A percentile compares a stretch with the other conserved stretches of the same genome.
Evolutionary conservation across 2,797 vertebrate species (phyloP).

Genomic region (Syngnathus rostellatus): DNA sequence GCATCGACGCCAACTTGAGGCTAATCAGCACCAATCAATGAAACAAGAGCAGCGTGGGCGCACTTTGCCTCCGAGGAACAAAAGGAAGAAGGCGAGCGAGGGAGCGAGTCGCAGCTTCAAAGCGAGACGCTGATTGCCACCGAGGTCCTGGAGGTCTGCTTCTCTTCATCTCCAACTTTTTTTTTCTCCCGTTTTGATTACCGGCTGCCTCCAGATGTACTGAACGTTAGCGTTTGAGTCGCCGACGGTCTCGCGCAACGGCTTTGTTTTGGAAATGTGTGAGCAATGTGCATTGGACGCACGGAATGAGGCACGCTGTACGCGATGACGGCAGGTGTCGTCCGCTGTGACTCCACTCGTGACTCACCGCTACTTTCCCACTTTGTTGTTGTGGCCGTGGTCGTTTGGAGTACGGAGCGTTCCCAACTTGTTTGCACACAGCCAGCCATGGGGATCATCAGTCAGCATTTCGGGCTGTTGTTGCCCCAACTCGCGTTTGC

Average conservation of each 20-base stretch:
- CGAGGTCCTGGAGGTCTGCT: neutral
- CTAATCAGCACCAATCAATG: neutral
- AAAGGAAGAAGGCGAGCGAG: neutral
- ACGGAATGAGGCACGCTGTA: neutral
- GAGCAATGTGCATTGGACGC: neutral
- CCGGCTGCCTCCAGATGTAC: neutral
- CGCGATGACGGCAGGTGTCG: neutral
- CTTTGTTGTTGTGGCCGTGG: neutral
- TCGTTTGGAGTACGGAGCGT: no score
- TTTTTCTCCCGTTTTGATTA: neutral
- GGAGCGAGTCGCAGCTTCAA: neutral
- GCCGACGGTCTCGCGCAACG: no score
- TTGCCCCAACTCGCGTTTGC: neutral
- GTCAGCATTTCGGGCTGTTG: neutral
- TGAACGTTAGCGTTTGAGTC: neutral
- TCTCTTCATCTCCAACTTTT: neutral
- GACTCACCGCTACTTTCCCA: neutral
- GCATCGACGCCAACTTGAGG: neutral
- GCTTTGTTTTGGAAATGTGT: neutral
- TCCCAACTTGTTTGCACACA: no score
- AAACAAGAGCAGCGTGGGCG: neutral
- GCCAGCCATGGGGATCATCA: no score
- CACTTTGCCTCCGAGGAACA: neutral
- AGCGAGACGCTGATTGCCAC: no score
- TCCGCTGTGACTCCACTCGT: neutral